Evolutionary conservation across 1,140 invertebrate species (phyloP).

Genomic region (Lepidurus apus): DNA sequence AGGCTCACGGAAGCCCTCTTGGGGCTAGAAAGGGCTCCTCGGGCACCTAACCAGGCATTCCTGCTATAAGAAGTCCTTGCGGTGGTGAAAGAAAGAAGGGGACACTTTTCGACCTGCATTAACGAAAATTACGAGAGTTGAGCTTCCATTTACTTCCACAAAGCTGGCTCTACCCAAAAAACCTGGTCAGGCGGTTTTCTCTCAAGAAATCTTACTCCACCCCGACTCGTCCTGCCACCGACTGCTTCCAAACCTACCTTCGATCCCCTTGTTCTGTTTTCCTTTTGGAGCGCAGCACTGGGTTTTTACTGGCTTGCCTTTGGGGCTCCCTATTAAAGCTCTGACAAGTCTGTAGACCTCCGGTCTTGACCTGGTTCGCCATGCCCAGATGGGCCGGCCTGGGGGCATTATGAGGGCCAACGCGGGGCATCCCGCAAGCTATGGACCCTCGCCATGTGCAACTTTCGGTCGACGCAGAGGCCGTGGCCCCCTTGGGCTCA

Average conservation of each 20-base stretch:
- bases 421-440: slow-evolving; percentile 24
- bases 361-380: slow-evolving; percentile 5
- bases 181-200: too few relatives aligned
- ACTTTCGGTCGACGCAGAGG: slow-evolving; percentile 29
- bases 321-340: neutral
- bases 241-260: neutral
- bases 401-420: slow-evolving; percentile 26
- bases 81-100: neutral
- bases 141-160: slow-evolving; percentile 1
- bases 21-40: neutral
- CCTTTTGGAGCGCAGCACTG: neutral
- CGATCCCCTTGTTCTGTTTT: neutral
- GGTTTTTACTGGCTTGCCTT: too few relatives aligned
- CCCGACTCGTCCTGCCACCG: neutral
- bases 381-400: slow-evolving; percentile 30
- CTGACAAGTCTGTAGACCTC: neutral
- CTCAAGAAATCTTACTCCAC: too few relatives aligned
- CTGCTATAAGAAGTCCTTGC: too few relatives aligned
- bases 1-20: too few relatives aligned
- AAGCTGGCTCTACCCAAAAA: neutral
- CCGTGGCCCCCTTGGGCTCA: slow-evolving; percentile 25
- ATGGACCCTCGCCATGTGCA: slow-evolving; percentile 30
- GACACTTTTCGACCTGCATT: neutral
- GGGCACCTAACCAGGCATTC: too few relatives aligned
- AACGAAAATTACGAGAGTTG: neutral